phyloP scores from a whole-genome alignment of 2,797 vertebrate species.

The Poeciliopsis turneri region DNA sequence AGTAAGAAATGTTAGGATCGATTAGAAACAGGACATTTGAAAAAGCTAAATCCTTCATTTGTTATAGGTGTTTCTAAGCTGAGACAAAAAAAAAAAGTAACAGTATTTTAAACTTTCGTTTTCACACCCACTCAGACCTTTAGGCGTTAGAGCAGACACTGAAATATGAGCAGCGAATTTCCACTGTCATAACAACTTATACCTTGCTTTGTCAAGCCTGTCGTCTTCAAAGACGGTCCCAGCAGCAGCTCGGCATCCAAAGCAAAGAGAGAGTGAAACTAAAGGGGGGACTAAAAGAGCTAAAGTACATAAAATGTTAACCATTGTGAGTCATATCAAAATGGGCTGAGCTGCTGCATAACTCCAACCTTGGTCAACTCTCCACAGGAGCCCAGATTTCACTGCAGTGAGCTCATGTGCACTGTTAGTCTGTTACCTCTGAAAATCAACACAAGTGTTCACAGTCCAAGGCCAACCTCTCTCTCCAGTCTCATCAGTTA shows the following conservation, averaged over 20 bases:
- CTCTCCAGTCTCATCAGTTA: not conserved
- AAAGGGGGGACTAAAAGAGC: slow-evolving; percentile 48
- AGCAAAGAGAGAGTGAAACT: slow-evolving; percentile 40
- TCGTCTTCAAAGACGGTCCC: slow-evolving; percentile 63
- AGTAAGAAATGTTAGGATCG: not conserved
- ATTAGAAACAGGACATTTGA: not conserved
- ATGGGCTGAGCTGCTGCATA: slow-evolving; percentile 37
- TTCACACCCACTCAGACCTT: slow-evolving; percentile 38
- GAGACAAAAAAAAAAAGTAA: slow-evolving; percentile 41
- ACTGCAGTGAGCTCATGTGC: slow-evolving; percentile 18
- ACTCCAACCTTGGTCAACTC: slow-evolving; percentile 50
- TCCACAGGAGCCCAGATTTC: slow-evolving; percentile 24
- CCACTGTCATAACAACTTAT: slow-evolving; percentile 12
- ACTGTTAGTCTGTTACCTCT: slow-evolving; percentile 15
- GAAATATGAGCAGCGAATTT: slow-evolving; percentile 40
- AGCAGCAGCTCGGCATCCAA: slow-evolving; percentile 36
- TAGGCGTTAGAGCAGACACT: slow-evolving; percentile 50
- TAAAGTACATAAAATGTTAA: slow-evolving; percentile 53
- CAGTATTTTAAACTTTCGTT: slow-evolving; percentile 52
- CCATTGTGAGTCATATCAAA: slow-evolving; percentile 55
- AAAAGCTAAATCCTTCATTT: not conserved
- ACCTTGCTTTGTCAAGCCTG: slow-evolving; percentile 55
- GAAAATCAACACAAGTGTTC: slow-evolving; percentile 25
- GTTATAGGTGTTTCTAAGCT: slow-evolving; percentile 19
- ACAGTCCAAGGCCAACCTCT: slow-evolving; percentile 11